Evolutionary conservation across 2,113 vertebrate species (phyloP).

Genomic region (Phalacrocorax pelagicus): DNA sequence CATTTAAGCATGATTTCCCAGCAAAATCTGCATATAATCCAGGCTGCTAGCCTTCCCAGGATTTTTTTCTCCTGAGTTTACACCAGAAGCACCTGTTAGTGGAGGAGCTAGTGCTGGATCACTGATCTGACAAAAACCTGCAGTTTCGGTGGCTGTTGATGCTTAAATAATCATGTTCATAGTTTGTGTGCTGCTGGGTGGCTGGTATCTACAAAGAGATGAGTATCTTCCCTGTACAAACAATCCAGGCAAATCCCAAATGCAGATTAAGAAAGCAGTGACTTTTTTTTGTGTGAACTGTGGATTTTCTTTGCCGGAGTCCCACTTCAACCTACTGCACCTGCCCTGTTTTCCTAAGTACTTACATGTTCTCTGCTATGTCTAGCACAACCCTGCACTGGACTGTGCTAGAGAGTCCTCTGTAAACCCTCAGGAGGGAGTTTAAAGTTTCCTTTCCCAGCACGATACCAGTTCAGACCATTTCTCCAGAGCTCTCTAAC

Average conservation of each 20-base stretch:
- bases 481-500: not conserved
- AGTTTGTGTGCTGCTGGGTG: not conserved
- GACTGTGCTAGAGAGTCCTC: not conserved
- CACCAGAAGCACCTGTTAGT: not conserved
- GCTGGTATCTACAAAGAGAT: not conserved
- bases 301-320: not conserved
- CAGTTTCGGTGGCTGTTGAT: not conserved
- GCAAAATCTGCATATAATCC: not conserved
- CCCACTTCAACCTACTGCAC: not conserved
- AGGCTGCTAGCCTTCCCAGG: not conserved
- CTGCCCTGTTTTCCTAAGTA: not conserved
- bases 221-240: not conserved
- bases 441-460: not conserved
- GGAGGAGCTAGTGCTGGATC: not conserved
- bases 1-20: not conserved
- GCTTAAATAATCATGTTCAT: not conserved
- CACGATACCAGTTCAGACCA: not conserved
- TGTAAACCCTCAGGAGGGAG: not conserved
- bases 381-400: not conserved
- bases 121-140: not conserved
- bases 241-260: not conserved
- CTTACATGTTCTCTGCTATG: not conserved
- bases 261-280: not conserved
- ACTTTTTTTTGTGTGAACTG: not conserved
- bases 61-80: not conserved